Evolutionary conservation across 2,797 vertebrate genomes (phyloP), one percentile per base, ranked within the genome.

Genomic region (Tachyglossus aculeatus): DNA sequence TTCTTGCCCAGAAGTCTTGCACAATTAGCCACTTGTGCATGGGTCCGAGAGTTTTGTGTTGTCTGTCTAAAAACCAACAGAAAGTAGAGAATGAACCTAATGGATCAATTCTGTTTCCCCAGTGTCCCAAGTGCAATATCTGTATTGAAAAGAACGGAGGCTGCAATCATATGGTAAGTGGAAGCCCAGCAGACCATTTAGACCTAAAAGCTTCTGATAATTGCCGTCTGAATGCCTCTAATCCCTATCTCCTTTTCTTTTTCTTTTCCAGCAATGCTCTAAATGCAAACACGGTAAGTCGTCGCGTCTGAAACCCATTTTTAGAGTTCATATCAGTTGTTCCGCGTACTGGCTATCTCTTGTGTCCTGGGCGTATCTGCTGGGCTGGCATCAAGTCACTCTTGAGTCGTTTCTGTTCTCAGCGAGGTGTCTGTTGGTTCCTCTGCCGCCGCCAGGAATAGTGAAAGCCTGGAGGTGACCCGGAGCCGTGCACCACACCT

Each of bases 111-210:
- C 77, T 93, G 52, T 90, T 92, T 89, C 71, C 74, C 55, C 83
- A 99, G 98, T 99, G 98, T 96, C 98, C 98, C 38, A 99, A 98
- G 96, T 99, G 98, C 95, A 99, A 99, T 98, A 99, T 99, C 93
- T 99, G 98, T 94, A 99, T 99, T 90, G 98, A 99, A 93, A 99
- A 99, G 92, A 99, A 99, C 3, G 98, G 98, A 91, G 98, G 97
- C 84, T 99, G 98, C 89, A 99, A 99, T 93, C 98, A 99, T 94
- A 99, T 99, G 98, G 98, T 99, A 88, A 97, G 96, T 94, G 80
- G 74, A 69, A 77, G 75, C 67, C 41, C 65, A 81, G 67, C 25
- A 29, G 0, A 2, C 55, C 72, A 76, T 54, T 80, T 68, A 80
- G 71, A 36, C 38, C 7, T 22, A 56, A 65, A 59, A 6, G 31